A percentile compares a stretch with the other conserved stretches of the same genome.
Evolutionary conservation across 2,797 vertebrate genomes (phyloP).

Genomic region (Silurus lanzhouensis): DNA sequence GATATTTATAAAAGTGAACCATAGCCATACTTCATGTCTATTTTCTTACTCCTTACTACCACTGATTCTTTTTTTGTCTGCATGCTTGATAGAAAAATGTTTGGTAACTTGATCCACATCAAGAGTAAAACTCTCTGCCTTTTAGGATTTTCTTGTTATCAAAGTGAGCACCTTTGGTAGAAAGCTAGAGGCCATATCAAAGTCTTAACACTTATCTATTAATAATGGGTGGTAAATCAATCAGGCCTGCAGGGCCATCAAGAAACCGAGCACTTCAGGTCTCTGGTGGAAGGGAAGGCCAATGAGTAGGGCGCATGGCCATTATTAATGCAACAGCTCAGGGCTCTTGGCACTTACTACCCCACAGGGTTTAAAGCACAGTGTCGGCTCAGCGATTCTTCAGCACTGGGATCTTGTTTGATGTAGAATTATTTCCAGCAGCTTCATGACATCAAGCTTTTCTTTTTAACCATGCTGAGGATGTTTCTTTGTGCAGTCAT

Average conservation of each 20-base stretch:
- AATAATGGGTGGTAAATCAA: constrained; percentile 70
- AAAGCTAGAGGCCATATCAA: constrained; percentile 59
- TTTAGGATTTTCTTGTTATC: neutral
- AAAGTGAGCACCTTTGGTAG: constrained; percentile 25
- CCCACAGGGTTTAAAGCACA: constrained; percentile 38
- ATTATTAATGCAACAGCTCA: constrained; percentile 58
- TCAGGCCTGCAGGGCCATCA: constrained; percentile 60
- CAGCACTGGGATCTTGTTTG: constrained; percentile 38
- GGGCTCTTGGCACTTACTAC: constrained; percentile 32
- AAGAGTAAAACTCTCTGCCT: neutral
- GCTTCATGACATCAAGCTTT: constrained; percentile 4
- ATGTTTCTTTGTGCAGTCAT: neutral
- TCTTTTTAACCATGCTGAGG: neutral
- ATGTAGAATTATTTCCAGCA: constrained; percentile 29
- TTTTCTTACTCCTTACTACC: too few relatives aligned
- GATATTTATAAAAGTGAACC: too few relatives aligned
- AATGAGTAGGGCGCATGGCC: constrained; percentile 34
- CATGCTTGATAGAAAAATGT: too few relatives aligned
- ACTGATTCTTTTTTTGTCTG: too few relatives aligned
- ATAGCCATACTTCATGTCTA: too few relatives aligned
- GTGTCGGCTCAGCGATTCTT: constrained; percentile 44
- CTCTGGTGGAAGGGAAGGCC: constrained; percentile 52
- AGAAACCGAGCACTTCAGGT: constrained; percentile 56
- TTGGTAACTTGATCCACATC: neutral
- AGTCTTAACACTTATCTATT: constrained; percentile 67